Base-by-base conservation (phyloP, 2,113 vertebrate species). In the Cercopithecus mona region DNA sequence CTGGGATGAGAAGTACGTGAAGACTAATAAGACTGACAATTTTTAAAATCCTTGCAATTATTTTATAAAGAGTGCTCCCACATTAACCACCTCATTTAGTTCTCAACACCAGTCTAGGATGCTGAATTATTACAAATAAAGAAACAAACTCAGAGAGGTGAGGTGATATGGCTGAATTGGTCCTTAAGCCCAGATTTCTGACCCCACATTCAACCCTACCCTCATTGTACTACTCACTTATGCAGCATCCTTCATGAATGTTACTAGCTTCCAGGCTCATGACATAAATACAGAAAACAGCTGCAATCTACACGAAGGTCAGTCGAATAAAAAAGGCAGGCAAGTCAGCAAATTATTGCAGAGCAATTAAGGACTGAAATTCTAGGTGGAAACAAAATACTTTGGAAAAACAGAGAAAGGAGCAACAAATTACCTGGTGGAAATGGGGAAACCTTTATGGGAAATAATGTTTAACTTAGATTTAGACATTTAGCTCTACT, bases 401-500 rank as follows among this genome's bases (percentile, higher is more conserved):
- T 76, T 45, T 9, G 57, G 40, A 50, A 75, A 90, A 83, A 45
- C 14, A 57, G 52, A 92, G 61, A 90, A 94, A 76, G 7, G 57
- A 70, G 11, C 45, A 93, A 87, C 30, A 50, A 20, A 27, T 73
- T 68, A 57, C 32, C 23, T 20, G 25, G n/a, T 23, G 61, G 17
- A 72, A 59, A 14, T 52, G 40, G 12, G 32, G 23, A 89, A 40
- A 25, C 8, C 20, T 52, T 88, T 79, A 55, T 22, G 52, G 61
- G 72, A 78, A 7, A 50, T 22, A 27, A 76, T 12, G 55, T 75
- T 76, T 78, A 81, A 57, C 38, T 85, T 81, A 17, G 38, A 52
- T 83, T 95, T 88, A 90, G 78, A 92, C 45, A 55, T 27, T 76
- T 92, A 92, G 40, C 10, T 80, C 64, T 64, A 64, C 32, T 73